A percentile compares a stretch with the other conserved stretches of the same genome.
Evolutionary conservation across 2,113 vertebrate species (phyloP).

Genomic region (Eptatretus burgeri): DNA sequence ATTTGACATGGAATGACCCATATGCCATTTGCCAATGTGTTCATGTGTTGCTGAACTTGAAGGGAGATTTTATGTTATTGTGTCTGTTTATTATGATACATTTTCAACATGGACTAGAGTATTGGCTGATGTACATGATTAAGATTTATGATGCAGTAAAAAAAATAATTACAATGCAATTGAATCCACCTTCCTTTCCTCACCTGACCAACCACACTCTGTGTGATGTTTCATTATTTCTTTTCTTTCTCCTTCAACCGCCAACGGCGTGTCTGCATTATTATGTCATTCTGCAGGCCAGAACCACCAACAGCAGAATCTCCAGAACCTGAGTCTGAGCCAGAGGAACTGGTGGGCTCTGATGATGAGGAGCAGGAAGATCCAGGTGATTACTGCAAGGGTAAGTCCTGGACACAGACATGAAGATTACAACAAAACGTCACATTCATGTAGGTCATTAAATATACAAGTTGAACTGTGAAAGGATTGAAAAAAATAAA

Average conservation of each 20-base stretch:
- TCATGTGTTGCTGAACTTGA: too few species aligned
- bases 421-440: too few species aligned
- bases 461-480: too few species aligned
- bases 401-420: constrained; percentile 14
- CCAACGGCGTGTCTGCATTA: background rate
- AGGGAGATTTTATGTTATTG: too few species aligned
- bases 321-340: constrained; percentile 8
- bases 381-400: constrained; percentile 51
- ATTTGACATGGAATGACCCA: too few species aligned
- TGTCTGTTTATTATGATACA: too few species aligned
- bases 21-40: too few species aligned
- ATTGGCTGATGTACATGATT: background rate
- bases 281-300: background rate
- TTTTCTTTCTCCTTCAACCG: background rate
- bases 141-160: background rate
- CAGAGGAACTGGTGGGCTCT: constrained; percentile 31
- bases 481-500: too few species aligned
- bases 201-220: background rate
- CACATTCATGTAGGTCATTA: too few species aligned
- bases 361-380: constrained; percentile 69
- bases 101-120: too few species aligned
- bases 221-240: background rate
- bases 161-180: background rate
- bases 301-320: background rate
- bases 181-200: background rate